Base-by-base conservation (phyloP, 2,888 invertebrate genomes). In the Sphinx pinastri region DNA sequence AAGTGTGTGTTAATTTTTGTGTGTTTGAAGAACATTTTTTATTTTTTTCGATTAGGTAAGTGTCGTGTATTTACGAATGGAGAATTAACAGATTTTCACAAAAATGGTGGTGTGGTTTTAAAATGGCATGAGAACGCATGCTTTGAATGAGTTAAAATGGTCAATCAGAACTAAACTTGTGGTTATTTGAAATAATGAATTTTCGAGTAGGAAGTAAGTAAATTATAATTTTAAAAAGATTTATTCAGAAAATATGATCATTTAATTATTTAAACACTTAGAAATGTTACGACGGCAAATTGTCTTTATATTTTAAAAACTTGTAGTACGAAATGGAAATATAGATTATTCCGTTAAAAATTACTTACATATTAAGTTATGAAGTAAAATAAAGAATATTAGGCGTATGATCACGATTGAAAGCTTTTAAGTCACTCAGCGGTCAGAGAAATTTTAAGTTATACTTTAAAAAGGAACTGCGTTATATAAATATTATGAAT, bases 91-190 rank as follows among this genome's bases (percentile, higher is more conserved):
- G 85, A 84, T 84, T 76, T 75, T 81, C 77, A 81, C 82, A 84
- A 82, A 80, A 80, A 82, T 89, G 91, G 92, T 92, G 93, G 92
- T 92, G 92, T 92, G 92, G 88, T 82, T 83, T 82, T 81, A 80
- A 81, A 79, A 84, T 88, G 86, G 93, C 93, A 93, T 93, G 93
- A 78, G 81, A 83, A 83, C 88, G 93, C 93, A 93, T 93, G 93
- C 83, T 73, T 77, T 88, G 87, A 84, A 87, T 87, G 84, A 80
- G 79, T 75, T 79, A 78, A 72, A 52, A 47, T 49, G n/a, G 45
- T 55, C 16, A 55, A 11, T 16, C 19, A 19, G n/a, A 10, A 54
- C 52, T 55, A 57, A 19, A 55, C 38, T 25, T 67, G n/a, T 49
- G 2, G 49, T 25, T 47, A 11, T 63, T 7, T 13, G 16, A 16